phyloP scores from a whole-genome alignment of 2,888 invertebrate species.

The Notocelia uddmanniana region DNA sequence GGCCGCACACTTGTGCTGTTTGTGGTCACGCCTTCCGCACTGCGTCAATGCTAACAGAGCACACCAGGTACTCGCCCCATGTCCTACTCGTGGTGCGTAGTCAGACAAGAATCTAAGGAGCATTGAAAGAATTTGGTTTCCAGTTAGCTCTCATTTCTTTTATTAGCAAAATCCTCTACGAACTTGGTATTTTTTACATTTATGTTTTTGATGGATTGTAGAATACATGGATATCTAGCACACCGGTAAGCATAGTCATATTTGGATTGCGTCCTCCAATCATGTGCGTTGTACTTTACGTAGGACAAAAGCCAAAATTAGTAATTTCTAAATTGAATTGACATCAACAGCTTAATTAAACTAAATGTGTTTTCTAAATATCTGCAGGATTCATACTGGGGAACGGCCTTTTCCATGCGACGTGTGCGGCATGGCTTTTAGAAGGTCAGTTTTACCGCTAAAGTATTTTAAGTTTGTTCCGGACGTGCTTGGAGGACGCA shows the following conservation, averaged over 20 bases:
- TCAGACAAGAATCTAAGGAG: too few relatives aligned
- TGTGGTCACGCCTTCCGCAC: constrained; percentile 70
- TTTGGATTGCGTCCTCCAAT: too few relatives aligned
- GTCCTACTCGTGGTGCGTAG: background rate
- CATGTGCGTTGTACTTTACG: background rate
- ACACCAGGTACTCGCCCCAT: constrained; percentile 51
- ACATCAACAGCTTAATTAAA: background rate
- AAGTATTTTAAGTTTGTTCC: background rate
- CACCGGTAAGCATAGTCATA: too few relatives aligned
- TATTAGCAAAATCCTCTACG: too few relatives aligned
- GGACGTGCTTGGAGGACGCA: background rate
- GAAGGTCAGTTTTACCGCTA: constrained; percentile 51
- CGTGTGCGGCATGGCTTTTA: constrained; percentile 70
- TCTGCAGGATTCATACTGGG: constrained; percentile 59
- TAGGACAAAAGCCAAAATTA: background rate
- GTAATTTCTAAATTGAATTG: too few relatives aligned
- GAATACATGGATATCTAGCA: too few relatives aligned
- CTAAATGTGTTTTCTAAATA: background rate
- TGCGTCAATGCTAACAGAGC: constrained; percentile 65
- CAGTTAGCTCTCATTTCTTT: too few relatives aligned
- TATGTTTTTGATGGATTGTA: too few relatives aligned
- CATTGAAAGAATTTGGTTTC: too few relatives aligned
- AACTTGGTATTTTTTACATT: too few relatives aligned
- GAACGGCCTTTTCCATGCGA: constrained; percentile 73
- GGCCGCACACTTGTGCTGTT: constrained; percentile 58